Evolutionary conservation across 2,888 invertebrate species (phyloP).

Genomic region (Crepidodera aurea): DNA sequence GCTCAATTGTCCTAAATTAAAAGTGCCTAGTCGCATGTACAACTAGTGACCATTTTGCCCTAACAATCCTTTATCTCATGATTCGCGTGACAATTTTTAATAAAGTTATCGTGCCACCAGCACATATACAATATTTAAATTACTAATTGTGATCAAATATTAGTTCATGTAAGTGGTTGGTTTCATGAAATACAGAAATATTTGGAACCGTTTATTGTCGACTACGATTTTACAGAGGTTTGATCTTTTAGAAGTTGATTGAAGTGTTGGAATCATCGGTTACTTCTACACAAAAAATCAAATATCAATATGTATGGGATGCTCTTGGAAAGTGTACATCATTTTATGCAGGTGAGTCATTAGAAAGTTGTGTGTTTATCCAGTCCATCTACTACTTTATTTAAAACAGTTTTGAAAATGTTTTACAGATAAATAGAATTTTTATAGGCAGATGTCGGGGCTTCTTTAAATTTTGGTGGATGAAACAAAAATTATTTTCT

Average conservation of each 20-base stretch:
- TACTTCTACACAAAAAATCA: neutral
- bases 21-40: no score
- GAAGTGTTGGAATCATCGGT: neutral
- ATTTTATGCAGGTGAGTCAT: constrained; percentile 76
- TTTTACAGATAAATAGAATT: no score
- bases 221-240: neutral
- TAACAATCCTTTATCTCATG: neutral
- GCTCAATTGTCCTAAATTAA: no score
- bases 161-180: constrained; percentile 13
- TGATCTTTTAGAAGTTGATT: neutral
- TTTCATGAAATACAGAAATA: neutral
- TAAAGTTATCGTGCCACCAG: constrained; percentile 8
- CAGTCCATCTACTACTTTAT: no score
- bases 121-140: neutral
- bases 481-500: no score
- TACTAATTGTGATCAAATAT: constrained; percentile 7
- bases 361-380: neutral
- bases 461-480: no score
- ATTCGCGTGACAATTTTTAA: constrained; percentile 22
- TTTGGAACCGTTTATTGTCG: neutral
- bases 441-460: no score
- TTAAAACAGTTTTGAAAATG: no score
- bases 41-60: no score
- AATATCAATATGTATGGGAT: constrained; percentile 78
- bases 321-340: constrained; percentile 83